phyloP scores from a whole-genome alignment of 2,113 vertebrate genomes.

The Monarcha castaneiventris region DNA sequence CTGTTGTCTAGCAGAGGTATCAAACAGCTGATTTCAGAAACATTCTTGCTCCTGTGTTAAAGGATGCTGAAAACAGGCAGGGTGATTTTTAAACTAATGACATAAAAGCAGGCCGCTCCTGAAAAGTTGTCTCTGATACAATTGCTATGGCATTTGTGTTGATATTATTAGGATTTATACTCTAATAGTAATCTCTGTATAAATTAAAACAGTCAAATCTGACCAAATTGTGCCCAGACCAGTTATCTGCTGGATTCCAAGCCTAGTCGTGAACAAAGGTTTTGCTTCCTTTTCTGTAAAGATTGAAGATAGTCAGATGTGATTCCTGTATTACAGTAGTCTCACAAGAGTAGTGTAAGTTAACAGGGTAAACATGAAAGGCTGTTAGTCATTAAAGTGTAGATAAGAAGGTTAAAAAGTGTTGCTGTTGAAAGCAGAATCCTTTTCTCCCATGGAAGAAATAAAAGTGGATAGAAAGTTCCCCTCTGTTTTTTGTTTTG shows the following conservation, averaged over 20 bases:
- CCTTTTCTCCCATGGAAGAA: neutral
- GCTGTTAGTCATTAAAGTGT: neutral
- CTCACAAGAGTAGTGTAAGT: neutral
- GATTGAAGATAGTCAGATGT: neutral
- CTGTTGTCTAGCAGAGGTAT: too few relatives aligned
- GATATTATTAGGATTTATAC: neutral
- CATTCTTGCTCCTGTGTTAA: neutral
- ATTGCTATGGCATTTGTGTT: neutral
- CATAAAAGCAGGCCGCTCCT: neutral
- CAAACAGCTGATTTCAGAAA: neutral
- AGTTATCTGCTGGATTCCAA: neutral
- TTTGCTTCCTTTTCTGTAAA: neutral
- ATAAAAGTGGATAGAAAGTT: neutral
- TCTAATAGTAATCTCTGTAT: neutral
- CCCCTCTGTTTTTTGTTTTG: neutral
- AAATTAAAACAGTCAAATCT: neutral
- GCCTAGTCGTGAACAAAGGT: fast-evolving
- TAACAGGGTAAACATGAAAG: neutral
- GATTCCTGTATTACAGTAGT: neutral
- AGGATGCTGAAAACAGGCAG: neutral
- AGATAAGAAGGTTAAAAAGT: neutral
- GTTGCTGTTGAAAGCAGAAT: neutral
- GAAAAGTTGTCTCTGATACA: neutral
- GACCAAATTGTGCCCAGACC: neutral
- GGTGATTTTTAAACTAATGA: neutral